Percentiles rank a stretch among this genome's conserved stretches.
Conservation (phyloP, 1,140 invertebrate species). For the Dreissena polymorpha region DNA sequence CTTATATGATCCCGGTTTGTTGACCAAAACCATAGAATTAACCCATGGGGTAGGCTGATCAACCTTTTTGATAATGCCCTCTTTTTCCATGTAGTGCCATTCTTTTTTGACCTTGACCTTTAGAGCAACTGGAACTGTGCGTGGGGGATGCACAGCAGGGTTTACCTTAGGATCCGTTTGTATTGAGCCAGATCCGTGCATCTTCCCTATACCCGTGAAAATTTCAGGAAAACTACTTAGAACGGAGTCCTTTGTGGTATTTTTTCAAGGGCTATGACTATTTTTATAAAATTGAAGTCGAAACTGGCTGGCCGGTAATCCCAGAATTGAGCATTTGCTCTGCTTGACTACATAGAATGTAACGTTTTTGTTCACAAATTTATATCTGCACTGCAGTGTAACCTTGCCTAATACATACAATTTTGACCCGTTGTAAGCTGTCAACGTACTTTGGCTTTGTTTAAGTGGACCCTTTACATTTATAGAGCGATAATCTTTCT, state of each 20-base stretch:
- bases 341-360: not conserved
- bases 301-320: not conserved
- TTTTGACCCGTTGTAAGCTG: not conserved
- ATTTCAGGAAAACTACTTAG: slow-evolving; percentile 46
- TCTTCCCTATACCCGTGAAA: slow-evolving; percentile 57
- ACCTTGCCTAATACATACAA: not conserved
- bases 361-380: not conserved
- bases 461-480: not conserved
- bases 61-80: slow-evolving; percentile 60
- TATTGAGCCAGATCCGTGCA: slow-evolving; percentile 60
- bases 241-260: slow-evolving; percentile 2
- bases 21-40: slow-evolving; percentile 72
- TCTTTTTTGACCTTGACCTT: slow-evolving; percentile 50
- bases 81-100: slow-evolving; percentile 55
- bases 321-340: not conserved
- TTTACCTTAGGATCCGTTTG: slow-evolving; percentile 56
- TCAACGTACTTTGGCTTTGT: not conserved
- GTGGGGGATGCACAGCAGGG: slow-evolving; percentile 63
- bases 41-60: slow-evolving; percentile 80
- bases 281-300: not conserved
- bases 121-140: slow-evolving; percentile 66
- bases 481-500: not conserved
- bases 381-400: not conserved
- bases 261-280: not conserved
- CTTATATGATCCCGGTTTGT: not conserved